Evolutionary conservation across 2,888 invertebrate genomes (phyloP).

Genomic region (Apantesis nais): DNA sequence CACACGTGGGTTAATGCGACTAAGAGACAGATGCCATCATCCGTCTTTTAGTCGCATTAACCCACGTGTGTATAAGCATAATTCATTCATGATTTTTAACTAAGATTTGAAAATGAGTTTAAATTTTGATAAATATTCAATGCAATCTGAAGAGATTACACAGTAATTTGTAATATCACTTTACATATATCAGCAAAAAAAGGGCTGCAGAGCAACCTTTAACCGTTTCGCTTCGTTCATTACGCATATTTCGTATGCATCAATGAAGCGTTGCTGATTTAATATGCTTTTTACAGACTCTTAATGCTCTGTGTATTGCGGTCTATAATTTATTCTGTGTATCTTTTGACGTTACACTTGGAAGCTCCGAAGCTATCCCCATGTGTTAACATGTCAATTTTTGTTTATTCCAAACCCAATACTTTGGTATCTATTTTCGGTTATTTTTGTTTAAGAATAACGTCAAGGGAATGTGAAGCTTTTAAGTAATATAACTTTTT

Average conservation of each 20-base stretch:
- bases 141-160: too few species aligned
- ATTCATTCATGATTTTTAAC: too few species aligned
- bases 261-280: constrained; percentile 38
- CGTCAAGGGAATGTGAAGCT: constrained; percentile 2
- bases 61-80: too few species aligned
- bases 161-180: too few species aligned
- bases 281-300: constrained; percentile 39
- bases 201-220: not conserved
- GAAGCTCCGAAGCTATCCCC: constrained; percentile 28
- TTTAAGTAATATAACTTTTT: constrained; percentile 2
- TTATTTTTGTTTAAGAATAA: constrained; percentile 14
- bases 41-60: too few species aligned
- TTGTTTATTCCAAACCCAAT: constrained; percentile 15
- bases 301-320: constrained; percentile 35
- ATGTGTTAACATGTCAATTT: constrained; percentile 22
- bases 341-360: constrained; percentile 24
- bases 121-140: too few species aligned
- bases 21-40: too few species aligned
- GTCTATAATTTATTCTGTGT: constrained; percentile 42
- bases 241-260: constrained; percentile 17
- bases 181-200: too few species aligned
- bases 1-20: too few species aligned
- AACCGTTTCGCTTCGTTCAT: constrained; percentile 11
- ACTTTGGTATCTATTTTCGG: constrained; percentile 11
- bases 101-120: too few species aligned